Percentiles rank a stretch among this genome's conserved stretches.
Evolutionary conservation across 2,797 vertebrate species (phyloP).

Genomic region (Mormyrus hasselquistii): DNA sequence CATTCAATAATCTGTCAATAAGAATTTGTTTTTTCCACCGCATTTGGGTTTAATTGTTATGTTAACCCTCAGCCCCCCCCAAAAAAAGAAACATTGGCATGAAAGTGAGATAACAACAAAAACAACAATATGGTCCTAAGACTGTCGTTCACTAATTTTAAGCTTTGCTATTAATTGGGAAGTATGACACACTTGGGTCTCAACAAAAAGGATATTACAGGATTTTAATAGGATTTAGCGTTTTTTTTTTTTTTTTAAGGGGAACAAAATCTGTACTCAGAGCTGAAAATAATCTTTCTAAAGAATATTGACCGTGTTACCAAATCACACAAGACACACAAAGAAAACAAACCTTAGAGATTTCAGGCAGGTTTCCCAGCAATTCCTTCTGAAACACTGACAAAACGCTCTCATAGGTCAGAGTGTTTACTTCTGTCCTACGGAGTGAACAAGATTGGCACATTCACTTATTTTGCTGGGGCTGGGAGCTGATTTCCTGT

Average conservation of each 20-base stretch:
- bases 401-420: conserved; percentile 6
- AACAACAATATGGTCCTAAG: neutral
- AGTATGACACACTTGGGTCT: neutral
- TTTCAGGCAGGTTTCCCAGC: neutral
- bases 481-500: neutral
- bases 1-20: neutral
- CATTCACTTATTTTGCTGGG: neutral
- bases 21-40: neutral
- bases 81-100: neutral
- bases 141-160: neutral
- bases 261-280: neutral
- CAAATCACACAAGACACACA: neutral
- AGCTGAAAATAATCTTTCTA: neutral
- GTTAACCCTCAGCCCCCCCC: neutral
- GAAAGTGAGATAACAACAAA: neutral
- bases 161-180: neutral
- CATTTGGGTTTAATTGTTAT: neutral
- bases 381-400: conserved; percentile 20
- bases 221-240: neutral
- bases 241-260: neutral
- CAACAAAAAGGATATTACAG: neutral
- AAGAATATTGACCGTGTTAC: neutral
- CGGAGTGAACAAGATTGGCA: conserved; percentile 25
- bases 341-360: neutral
- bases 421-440: neutral